phyloP scores from a whole-genome alignment of 1,140 invertebrate genomes.

The Temnothorax nylanderi region DNA sequence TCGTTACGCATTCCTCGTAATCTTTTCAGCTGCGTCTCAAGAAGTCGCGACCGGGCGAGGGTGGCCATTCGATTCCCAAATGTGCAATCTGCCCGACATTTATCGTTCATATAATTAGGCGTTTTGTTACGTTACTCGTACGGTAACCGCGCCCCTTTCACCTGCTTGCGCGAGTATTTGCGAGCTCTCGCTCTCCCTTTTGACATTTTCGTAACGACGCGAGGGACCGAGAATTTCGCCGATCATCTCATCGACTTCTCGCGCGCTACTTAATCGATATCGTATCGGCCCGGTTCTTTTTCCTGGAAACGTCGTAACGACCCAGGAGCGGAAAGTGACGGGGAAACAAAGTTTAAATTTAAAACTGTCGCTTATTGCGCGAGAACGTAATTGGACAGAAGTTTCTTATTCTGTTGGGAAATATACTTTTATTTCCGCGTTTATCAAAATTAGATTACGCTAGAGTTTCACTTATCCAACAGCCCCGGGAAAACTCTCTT shows the following conservation, averaged over 20 bases:
- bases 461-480: neutral
- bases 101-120: constrained; percentile 24
- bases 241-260: constrained; percentile 11
- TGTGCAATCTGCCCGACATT: constrained; percentile 9
- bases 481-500: neutral
- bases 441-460: constrained; percentile 31
- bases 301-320: neutral
- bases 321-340: neutral
- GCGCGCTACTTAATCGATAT: neutral
- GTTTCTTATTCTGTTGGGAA: constrained; percentile 20
- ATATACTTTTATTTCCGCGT: constrained; percentile 15
- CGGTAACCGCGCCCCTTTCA: neutral
- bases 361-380: neutral
- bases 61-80: constrained; percentile 16
- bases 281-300: neutral
- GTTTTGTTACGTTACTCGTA: neutral
- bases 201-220: constrained; percentile 36
- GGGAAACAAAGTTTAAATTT: constrained; percentile 17
- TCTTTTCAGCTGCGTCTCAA: neutral
- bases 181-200: constrained; percentile 7
- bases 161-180: neutral
- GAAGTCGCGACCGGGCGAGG: neutral
- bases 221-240: neutral
- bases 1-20: constrained; percentile 34
- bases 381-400: constrained; percentile 12